Evolutionary conservation across 2,113 vertebrate genomes (phyloP), one percentile per base, ranked within the genome.

Genomic region (Onychorhynchus coronatus): DNA sequence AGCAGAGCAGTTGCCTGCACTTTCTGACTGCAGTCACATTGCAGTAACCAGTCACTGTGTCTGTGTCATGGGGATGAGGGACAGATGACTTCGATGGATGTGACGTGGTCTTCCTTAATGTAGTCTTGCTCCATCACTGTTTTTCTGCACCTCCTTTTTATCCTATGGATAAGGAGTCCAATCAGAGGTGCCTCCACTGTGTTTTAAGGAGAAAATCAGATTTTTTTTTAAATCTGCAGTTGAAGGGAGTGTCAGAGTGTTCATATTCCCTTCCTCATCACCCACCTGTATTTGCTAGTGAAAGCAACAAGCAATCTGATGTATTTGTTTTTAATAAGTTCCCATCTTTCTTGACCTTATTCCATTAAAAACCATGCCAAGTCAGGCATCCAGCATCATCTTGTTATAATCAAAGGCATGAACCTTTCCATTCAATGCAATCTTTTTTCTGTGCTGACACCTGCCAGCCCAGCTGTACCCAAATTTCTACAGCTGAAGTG

Each of bases 21-120:
- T 61, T 74, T 44, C n/a, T 49, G 55, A 49, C 35, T 87, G 62
- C 49, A 67, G 67, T 63, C 63, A 58, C 1, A 1, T 6, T 18
- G 53, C 74, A 52, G 62, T 3, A 35, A 12, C 59, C 9, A 3
- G 21, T 44, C 4, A 0, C 88, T 0, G 0, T 52, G 49, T 50
- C 47, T 85, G 37, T 47, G 65, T 79, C 3, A 0, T 27, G 44
- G 63, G 56, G 22, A 8, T 42, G n/a, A 49, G 53, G 50, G 58
- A 33, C 5, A 12, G 41, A 2, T 75, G 39, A 73, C 84, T 58
- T 44, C 4, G 2, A 8, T 59, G 70, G 41, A 28, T 20, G 9
- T 37, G 18, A 13, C 58, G 17, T 62, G 35, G 8, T 39, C 53
- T 66, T 94, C 5, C 2, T 79, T 75, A 24, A 78, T 35, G 44